Percentiles rank a stretch among this genome's conserved stretches.
Conservation (phyloP, 2,888 invertebrate species). For the Blastobasis lacticolella region DNA sequence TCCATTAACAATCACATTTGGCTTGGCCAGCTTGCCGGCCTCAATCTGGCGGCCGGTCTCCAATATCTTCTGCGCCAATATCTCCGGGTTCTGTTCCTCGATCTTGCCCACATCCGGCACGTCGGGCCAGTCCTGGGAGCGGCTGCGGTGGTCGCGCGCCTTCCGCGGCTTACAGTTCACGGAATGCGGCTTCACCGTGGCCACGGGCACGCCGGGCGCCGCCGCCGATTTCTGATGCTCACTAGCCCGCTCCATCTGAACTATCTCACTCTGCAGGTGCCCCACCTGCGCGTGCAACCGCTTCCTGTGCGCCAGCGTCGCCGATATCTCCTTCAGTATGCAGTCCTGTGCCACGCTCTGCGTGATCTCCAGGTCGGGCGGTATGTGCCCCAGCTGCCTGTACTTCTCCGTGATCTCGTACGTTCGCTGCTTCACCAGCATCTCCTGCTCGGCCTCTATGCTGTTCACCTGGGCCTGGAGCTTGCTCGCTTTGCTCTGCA, state of each 20-base stretch:
- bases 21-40: constrained; percentile 79
- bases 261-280: constrained; percentile 85
- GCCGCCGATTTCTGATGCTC: constrained; percentile 76
- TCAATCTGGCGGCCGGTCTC: constrained; percentile 93
- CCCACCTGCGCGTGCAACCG: constrained; percentile 86
- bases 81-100: constrained; percentile 93
- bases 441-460: constrained; percentile 85
- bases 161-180: constrained; percentile 56
- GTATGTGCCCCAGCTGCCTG: constrained; percentile 69
- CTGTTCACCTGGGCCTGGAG: constrained; percentile 84
- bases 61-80: constrained; percentile 90
- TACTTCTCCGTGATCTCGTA: constrained; percentile 85
- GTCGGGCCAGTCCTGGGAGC: constrained; percentile 94
- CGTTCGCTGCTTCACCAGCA: constrained; percentile 80
- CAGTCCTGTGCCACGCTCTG: constrained; percentile 84
- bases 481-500: constrained; percentile 90
- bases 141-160: constrained; percentile 81
- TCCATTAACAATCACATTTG: constrained; percentile 59
- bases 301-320: constrained; percentile 87
- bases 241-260: constrained; percentile 80
- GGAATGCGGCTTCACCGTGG: constrained; percentile 61
- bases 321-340: constrained; percentile 89
- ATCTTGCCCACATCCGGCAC: constrained; percentile 93
- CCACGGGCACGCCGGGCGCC: constrained; percentile 47
- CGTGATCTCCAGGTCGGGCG: constrained; percentile 74